Conservation (phyloP, 2,113 vertebrate genomes). For the Circaetus cinerascens region DNA sequence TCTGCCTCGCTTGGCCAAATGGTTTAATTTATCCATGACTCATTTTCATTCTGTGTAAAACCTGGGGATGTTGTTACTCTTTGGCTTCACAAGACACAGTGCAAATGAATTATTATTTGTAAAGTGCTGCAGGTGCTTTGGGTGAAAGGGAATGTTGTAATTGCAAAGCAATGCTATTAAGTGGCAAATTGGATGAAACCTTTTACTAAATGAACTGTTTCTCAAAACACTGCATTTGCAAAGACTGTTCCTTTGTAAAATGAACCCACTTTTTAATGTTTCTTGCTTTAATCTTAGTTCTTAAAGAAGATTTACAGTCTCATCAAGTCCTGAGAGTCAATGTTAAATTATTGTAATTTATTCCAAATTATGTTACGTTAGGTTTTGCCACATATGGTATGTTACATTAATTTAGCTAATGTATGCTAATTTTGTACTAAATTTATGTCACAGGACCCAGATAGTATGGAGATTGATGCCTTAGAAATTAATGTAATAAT, state of each 20-base stretch:
- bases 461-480: slow-evolving; percentile 31
- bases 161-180: slow-evolving; percentile 9
- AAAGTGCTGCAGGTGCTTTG: slow-evolving; percentile 23
- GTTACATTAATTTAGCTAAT: slow-evolving; percentile 63
- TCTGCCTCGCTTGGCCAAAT: neutral
- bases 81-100: neutral
- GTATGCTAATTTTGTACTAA: slow-evolving; percentile 58
- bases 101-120: neutral
- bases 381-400: slow-evolving; percentile 56
- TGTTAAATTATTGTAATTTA: slow-evolving; percentile 68
- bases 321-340: slow-evolving; percentile 52
- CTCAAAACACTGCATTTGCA: neutral
- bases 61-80: neutral
- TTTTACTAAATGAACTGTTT: slow-evolving; percentile 6
- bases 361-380: slow-evolving; percentile 35
- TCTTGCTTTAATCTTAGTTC: slow-evolving; percentile 34
- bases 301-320: slow-evolving; percentile 60
- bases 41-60: neutral
- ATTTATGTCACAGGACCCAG: slow-evolving; percentile 21
- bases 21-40: neutral
- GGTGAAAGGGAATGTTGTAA: slow-evolving; percentile 10
- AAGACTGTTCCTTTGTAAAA: neutral
- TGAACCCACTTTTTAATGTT: slow-evolving; percentile 5
- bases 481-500: slow-evolving; percentile 48
- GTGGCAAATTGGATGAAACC: slow-evolving; percentile 51